Conservation (phyloP, 2,888 invertebrate species). For the Ethmia dodecea region DNA sequence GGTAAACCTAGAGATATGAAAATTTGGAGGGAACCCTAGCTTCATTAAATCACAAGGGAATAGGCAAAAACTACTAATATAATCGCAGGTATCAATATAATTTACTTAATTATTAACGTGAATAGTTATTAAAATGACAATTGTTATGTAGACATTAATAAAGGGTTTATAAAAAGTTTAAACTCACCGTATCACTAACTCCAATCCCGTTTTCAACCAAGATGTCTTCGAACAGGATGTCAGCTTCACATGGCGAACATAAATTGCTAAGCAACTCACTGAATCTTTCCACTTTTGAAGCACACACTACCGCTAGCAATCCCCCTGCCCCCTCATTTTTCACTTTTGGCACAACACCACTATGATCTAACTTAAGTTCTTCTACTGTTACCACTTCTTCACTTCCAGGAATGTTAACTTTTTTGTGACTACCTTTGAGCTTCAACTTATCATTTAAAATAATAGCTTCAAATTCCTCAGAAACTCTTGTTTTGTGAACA, state of each 20-base stretch:
- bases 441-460: conserved; percentile 20
- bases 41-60: no score
- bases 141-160: no score
- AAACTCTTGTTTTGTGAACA: conserved; percentile 29
- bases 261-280: conserved; percentile 73
- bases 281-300: conserved; percentile 70
- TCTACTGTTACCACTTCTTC: conserved; percentile 39
- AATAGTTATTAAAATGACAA: no score
- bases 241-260: conserved; percentile 69
- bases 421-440: conserved; percentile 53
- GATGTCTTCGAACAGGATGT: conserved; percentile 65
- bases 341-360: conserved; percentile 63
- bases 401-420: conserved; percentile 43
- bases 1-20: no score
- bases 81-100: no score
- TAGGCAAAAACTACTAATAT: no score
- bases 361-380: conserved; percentile 42
- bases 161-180: no score
- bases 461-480: conserved; percentile 33
- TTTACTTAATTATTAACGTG: no score
- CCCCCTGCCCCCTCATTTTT: conserved; percentile 47
- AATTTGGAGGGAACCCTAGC: no score
- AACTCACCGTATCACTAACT: conserved; percentile 45
- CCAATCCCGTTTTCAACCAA: conserved; percentile 63
- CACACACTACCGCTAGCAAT: conserved; percentile 67